Percentiles rank a stretch among this genome's conserved stretches.
These are phyloP conservation scores for Collichthys lucidus DNA, from an alignment of 2,113 vertebrate species.

Conservation along the genomic window DNA sequence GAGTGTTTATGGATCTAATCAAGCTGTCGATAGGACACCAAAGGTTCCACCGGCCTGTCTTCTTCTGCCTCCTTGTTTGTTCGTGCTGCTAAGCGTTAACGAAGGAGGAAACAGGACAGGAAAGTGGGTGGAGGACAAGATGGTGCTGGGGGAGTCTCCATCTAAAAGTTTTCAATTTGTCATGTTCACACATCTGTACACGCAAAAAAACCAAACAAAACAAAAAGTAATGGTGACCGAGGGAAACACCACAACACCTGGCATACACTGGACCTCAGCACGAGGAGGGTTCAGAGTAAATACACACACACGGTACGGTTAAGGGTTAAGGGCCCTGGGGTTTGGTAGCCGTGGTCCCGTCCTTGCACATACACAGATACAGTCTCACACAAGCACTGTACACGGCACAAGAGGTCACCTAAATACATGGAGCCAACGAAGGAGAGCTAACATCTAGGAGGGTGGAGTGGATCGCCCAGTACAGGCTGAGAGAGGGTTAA, in stretches of 20 bases:
- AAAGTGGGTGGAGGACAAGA: slow-evolving; percentile 84
- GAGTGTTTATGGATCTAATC: slow-evolving; percentile 74
- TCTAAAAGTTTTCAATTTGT: slow-evolving; percentile 86
- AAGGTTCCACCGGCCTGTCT: slow-evolving; percentile 48
- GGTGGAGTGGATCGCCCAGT: slow-evolving; percentile 87
- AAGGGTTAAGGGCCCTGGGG: slow-evolving; percentile 64
- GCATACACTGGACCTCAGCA: slow-evolving; percentile 95
- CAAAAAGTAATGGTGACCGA: slow-evolving; percentile 88
- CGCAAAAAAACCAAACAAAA: slow-evolving; percentile 65
- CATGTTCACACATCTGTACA: slow-evolving; percentile 93
- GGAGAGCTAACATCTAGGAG: slow-evolving; percentile 89
- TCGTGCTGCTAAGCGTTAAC: slow-evolving; percentile 24
- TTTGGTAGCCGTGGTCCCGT: slow-evolving; percentile 63
- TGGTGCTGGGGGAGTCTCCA: slow-evolving; percentile 79
- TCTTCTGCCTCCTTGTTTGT: slow-evolving; percentile 54
- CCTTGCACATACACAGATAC: slow-evolving; percentile 92
- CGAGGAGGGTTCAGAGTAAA: slow-evolving; percentile 88
- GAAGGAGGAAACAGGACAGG: slow-evolving; percentile 55
- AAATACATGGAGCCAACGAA: slow-evolving; percentile 92
- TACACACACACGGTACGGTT: slow-evolving; percentile 86
- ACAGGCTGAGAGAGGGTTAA: slow-evolving; percentile 87
- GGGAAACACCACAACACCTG: slow-evolving; percentile 97
- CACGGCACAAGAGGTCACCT: slow-evolving; percentile 96
- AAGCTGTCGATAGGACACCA: slow-evolving; percentile 58
- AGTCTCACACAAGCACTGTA: slow-evolving; percentile 98